A percentile compares a stretch with the other conserved stretches of the same genome.
Conservation (phyloP, 2,113 vertebrate species). For the Paramisgurnus dabryanus region DNA sequence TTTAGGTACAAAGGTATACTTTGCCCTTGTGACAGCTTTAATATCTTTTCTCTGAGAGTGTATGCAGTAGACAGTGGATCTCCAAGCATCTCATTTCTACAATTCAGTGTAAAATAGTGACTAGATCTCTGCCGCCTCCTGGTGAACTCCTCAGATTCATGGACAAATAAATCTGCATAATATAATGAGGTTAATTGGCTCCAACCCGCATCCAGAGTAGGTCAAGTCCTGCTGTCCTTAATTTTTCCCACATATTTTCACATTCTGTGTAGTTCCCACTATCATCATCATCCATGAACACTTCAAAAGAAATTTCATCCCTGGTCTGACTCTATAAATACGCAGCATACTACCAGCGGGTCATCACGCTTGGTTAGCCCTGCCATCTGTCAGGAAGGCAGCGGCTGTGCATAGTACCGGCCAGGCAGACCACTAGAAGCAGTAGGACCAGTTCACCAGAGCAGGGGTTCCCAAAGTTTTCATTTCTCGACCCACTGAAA, state of each 20-base stretch:
- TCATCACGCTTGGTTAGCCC: slow-evolving; percentile 14
- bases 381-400: slow-evolving; percentile 43
- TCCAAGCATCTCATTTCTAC: not conserved
- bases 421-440: slow-evolving; percentile 20
- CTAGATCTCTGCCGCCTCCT: not conserved
- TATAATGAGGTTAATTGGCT: slow-evolving; percentile 28
- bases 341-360: slow-evolving; percentile 13
- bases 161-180: not conserved
- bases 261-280: not conserved
- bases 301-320: slow-evolving; percentile 23
- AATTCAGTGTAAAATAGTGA: not conserved
- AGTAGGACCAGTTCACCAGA: not conserved
- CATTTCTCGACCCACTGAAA: too few relatives aligned
- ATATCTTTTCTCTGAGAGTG: too few relatives aligned
- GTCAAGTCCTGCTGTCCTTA: slow-evolving; percentile 1
- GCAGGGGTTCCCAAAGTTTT: not conserved
- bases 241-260: slow-evolving; percentile 29
- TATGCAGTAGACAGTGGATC: not conserved
- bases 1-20: too few relatives aligned
- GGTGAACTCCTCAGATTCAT: not conserved
- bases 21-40: too few relatives aligned
- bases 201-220: not conserved
- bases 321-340: slow-evolving; percentile 36
- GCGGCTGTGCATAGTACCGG: not conserved
- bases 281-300: slow-evolving; percentile 23